phyloP scores from a whole-genome alignment of 2,113 vertebrate genomes.

The Clarias magur region DNA sequence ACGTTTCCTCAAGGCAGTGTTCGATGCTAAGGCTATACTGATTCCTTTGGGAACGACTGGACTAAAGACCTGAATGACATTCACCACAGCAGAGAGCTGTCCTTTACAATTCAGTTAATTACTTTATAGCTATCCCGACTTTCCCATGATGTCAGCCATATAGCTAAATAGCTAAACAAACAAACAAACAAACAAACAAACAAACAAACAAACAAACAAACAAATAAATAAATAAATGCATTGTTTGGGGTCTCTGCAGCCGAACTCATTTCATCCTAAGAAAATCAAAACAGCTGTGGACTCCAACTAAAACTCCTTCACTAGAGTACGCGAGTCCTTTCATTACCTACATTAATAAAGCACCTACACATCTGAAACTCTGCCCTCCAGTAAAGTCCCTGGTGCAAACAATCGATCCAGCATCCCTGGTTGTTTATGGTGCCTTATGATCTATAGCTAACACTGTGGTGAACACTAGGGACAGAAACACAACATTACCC shows the following conservation, averaged over 20 bases:
- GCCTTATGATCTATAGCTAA: slow-evolving; percentile 23
- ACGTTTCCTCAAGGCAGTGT: slow-evolving; percentile 50
- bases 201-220: not conserved
- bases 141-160: slow-evolving; percentile 22
- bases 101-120: slow-evolving; percentile 53
- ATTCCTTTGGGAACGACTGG: slow-evolving; percentile 47
- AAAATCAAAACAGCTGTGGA: slow-evolving; percentile 21
- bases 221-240: not conserved
- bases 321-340: not conserved
- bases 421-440: slow-evolving; percentile 17
- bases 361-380: slow-evolving; percentile 36
- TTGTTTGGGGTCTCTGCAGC: not conserved
- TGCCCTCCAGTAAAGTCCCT: slow-evolving; percentile 47
- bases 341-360: slow-evolving; percentile 20
- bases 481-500: slow-evolving; percentile 13
- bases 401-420: slow-evolving; percentile 45
- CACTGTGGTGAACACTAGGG: not conserved
- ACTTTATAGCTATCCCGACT: slow-evolving; percentile 43
- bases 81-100: slow-evolving; percentile 34
- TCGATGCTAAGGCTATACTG: slow-evolving; percentile 49
- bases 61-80: slow-evolving; percentile 52
- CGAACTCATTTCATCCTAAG: not conserved
- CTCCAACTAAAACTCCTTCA: slow-evolving; percentile 31
- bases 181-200: not conserved
- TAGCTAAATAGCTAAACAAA: not conserved